These are phyloP conservation scores for Lethenteron camtschaticum DNA, from an alignment of 2,113 vertebrate species.

Conservation along the genomic window DNA sequence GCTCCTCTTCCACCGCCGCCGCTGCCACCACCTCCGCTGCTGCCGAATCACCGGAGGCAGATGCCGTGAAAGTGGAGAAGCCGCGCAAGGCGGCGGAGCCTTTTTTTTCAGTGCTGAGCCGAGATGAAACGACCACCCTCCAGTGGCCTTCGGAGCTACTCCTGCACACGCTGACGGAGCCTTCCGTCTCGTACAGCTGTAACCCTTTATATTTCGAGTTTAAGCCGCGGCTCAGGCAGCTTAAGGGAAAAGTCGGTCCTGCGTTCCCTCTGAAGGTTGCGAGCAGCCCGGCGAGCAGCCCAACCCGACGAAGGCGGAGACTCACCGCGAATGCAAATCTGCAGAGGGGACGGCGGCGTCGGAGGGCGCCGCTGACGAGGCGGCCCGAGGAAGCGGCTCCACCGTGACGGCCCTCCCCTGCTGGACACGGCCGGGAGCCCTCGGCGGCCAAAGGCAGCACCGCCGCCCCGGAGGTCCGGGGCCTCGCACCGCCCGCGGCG, in stretches of 20 bases:
- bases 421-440: too few species aligned
- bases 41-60: constrained; percentile 6
- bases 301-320: constrained; percentile 39
- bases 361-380: too few species aligned
- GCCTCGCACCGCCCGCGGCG: constrained; percentile 20
- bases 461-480: constrained; percentile 33
- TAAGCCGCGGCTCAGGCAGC: constrained; percentile 34
- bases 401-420: too few species aligned
- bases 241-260: too few species aligned
- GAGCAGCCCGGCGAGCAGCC: too few species aligned
- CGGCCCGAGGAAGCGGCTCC: too few species aligned
- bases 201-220: constrained; percentile 97
- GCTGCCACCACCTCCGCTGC: too few species aligned
- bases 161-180: constrained; percentile 66
- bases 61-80: constrained; percentile 17
- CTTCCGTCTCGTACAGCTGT: constrained; percentile 81
- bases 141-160: constrained; percentile 96
- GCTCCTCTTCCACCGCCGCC: too few species aligned
- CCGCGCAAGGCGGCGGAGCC: constrained; percentile 23
- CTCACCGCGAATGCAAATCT: constrained; percentile 22
- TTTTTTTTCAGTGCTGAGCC: constrained; percentile 80
- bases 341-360: too few species aligned
- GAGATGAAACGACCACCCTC: constrained; percentile 79
- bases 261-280: too few species aligned
- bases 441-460: too few species aligned